A percentile compares a stretch with the other conserved stretches of the same genome.
Evolutionary conservation across 1,140 invertebrate genomes (phyloP).

Genomic region (Bombus superbus): DNA sequence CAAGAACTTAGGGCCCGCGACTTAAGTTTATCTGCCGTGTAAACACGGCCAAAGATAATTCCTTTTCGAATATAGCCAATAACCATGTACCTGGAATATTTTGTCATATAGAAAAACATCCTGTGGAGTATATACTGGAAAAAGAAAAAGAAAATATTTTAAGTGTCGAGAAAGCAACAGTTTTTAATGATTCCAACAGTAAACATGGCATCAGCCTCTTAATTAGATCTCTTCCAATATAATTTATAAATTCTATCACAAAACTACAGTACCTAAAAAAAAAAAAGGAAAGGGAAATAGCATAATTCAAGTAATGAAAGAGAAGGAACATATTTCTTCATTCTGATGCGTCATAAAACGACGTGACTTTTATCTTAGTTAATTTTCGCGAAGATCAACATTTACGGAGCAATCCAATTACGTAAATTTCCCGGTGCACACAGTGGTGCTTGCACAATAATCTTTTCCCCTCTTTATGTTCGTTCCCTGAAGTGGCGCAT

Average conservation of each 20-base stretch:
- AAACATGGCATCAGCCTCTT: background rate
- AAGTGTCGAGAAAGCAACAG: too few relatives aligned
- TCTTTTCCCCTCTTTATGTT: background rate
- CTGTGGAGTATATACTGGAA: background rate
- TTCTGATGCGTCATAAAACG: background rate
- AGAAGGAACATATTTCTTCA: background rate
- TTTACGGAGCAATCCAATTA: background rate
- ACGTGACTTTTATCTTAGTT: background rate
- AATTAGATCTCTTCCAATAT: background rate
- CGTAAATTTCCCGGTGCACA: background rate
- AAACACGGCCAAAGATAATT: slow-evolving; percentile 42
- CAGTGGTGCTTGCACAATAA: background rate
- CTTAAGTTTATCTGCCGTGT: slow-evolving; percentile 17
- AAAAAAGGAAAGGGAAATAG: background rate
- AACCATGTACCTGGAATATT: background rate
- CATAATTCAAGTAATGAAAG: background rate
- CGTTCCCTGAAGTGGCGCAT: background rate
- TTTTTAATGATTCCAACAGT: too few relatives aligned
- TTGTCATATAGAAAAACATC: background rate
- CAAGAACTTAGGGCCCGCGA: slow-evolving; percentile 19
- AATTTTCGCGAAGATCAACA: background rate
- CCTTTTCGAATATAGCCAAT: slow-evolving; percentile 33
- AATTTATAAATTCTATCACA: background rate
- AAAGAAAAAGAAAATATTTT: background rate
- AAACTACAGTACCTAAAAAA: background rate